A percentile compares a stretch with the other conserved stretches of the same genome.
These are phyloP conservation scores for Agapostemon virescens DNA, from an alignment of 2,888 invertebrate species.

Conservation along the genomic window DNA sequence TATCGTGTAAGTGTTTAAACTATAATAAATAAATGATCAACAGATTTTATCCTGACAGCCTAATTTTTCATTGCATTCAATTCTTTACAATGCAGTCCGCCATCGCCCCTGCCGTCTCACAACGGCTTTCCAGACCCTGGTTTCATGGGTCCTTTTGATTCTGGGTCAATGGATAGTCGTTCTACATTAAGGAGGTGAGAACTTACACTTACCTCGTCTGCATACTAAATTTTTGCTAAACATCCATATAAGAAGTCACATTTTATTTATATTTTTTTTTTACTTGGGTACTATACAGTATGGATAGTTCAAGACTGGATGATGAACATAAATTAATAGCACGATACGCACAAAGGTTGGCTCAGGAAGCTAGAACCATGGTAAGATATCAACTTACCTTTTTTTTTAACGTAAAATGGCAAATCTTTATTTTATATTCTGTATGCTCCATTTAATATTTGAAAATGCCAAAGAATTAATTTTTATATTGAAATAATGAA, in stretches of 20 bases:
- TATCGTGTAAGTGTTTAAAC: slow-evolving; percentile 89
- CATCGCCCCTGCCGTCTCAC: slow-evolving; percentile 95
- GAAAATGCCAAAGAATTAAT: background rate
- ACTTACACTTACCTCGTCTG: background rate
- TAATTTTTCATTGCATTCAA: slow-evolving; percentile 48
- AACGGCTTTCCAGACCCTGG: slow-evolving; percentile 92
- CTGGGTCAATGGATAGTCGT: slow-evolving; percentile 88
- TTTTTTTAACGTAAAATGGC: background rate
- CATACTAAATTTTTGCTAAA: slow-evolving; percentile 47
- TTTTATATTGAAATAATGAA: background rate
- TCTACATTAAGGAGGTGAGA: slow-evolving; percentile 83
- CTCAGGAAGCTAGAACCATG: slow-evolving; percentile 92
- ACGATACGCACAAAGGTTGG: slow-evolving; percentile 96
- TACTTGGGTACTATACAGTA: slow-evolving; percentile 67
- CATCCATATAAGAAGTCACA: slow-evolving; percentile 43
- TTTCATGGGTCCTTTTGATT: slow-evolving; percentile 86
- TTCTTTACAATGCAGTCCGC: slow-evolving; percentile 84
- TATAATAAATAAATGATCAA: background rate
- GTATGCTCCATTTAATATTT: background rate
- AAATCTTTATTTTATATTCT: background rate
- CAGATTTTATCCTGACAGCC: background rate
- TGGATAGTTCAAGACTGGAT: slow-evolving; percentile 82
- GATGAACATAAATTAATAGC: slow-evolving; percentile 98
- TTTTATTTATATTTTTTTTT: slow-evolving; percentile 60
- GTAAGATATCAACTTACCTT: slow-evolving; percentile 75